Conservation (phyloP, 35 echinoderm and acorn worm species). For the Apostichopus parvimensis region DNA sequence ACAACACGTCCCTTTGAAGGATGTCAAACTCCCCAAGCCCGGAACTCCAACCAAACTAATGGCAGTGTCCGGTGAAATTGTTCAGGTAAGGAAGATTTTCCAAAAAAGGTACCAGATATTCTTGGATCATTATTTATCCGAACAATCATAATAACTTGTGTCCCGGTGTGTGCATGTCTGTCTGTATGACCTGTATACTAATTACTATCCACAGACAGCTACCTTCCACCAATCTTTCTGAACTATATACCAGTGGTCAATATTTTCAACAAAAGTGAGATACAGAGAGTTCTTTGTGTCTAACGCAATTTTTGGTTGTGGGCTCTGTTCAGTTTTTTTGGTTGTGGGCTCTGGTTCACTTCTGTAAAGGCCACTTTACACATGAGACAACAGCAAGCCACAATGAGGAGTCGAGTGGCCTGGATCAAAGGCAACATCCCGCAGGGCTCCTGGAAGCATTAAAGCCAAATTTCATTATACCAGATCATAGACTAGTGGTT, state of each 20-base stretch:
- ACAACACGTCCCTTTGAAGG: not conserved
- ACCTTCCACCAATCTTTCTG: not conserved
- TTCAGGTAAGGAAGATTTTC: not conserved
- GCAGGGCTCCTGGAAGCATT: too few relatives aligned
- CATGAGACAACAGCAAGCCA: too few relatives aligned
- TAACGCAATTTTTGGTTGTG: too few relatives aligned
- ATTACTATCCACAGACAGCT: not conserved
- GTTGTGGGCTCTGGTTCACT: too few relatives aligned
- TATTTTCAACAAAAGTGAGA: not conserved
- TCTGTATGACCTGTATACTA: not conserved
- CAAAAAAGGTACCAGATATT: not conserved
- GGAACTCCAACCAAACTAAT: constrained; percentile 1
- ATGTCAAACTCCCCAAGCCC: constrained; percentile 18
- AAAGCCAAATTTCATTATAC: too few relatives aligned
- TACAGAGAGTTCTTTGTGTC: too few relatives aligned
- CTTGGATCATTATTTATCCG: not conserved
- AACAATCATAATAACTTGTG: not conserved
- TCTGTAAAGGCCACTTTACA: too few relatives aligned
- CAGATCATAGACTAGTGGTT: too few relatives aligned
- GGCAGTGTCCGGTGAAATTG: constrained; percentile 20
- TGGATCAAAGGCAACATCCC: too few relatives aligned
- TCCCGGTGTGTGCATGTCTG: not conserved
- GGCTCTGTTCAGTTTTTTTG: too few relatives aligned
- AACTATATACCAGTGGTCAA: not conserved
- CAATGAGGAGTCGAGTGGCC: too few relatives aligned